phyloP scores from a whole-genome alignment of 2,113 vertebrate genomes.

The Rostratula benghalensis region DNA sequence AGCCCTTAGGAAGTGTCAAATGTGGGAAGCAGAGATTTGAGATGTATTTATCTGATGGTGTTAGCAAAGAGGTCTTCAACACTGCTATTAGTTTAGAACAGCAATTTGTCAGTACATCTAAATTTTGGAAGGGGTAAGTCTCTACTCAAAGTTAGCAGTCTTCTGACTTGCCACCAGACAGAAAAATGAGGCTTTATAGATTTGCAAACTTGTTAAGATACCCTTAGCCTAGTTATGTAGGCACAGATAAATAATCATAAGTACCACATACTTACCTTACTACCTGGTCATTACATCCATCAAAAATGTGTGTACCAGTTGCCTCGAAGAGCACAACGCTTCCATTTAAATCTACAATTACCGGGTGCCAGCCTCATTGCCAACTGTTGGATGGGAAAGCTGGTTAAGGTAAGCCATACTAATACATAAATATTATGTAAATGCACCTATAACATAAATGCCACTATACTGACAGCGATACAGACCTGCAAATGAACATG shows the following conservation, averaged over 20 bases:
- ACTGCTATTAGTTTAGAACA: constrained; percentile 14
- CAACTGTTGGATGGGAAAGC: not conserved
- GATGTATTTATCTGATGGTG: constrained; percentile 36
- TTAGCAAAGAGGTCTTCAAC: constrained; percentile 47
- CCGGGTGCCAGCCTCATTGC: fast-evolving
- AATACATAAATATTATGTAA: not conserved
- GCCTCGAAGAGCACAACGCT: not conserved
- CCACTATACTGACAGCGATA: not conserved
- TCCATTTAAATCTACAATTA: not conserved
- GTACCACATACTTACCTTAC: not conserved
- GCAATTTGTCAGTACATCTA: not conserved
- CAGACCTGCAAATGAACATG: not conserved
- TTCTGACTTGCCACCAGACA: not conserved
- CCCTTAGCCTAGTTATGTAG: not conserved
- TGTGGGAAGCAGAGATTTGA: constrained; percentile 58
- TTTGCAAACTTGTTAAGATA: constrained; percentile 3
- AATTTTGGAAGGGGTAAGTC: not conserved
- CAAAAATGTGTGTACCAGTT: not conserved
- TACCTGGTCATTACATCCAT: not conserved
- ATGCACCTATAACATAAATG: not conserved
- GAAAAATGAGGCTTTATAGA: not conserved
- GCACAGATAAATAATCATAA: not conserved
- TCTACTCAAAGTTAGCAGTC: not conserved
- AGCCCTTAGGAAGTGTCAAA: constrained; percentile 47
- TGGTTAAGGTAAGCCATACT: not conserved